These are phyloP conservation scores for Chymomyza caudatula DNA, from an alignment of 2,888 invertebrate species.

Conservation along the genomic window DNA sequence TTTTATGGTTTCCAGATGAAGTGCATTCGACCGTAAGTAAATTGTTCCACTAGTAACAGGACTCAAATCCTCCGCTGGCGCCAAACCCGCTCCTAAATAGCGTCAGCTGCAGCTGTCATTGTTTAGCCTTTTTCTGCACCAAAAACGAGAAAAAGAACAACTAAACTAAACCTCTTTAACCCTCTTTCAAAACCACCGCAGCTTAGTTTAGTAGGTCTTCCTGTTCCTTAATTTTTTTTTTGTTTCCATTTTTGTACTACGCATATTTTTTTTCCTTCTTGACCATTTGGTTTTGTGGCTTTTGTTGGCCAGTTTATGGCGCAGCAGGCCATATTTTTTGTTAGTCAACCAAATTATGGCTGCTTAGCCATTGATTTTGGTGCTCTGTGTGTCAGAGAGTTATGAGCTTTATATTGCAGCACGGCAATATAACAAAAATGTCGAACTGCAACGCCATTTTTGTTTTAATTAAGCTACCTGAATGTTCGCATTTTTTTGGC, in stretches of 20 bases:
- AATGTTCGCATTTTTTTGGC: too few species aligned
- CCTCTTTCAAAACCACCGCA: not conserved
- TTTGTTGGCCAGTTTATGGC: slow-evolving; percentile 17
- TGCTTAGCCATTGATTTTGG: slow-evolving; percentile 52
- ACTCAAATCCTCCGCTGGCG: not conserved
- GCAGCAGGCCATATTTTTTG: not conserved
- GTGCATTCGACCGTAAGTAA: slow-evolving; percentile 73
- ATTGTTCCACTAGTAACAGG: slow-evolving; percentile 40
- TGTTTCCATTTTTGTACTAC: not conserved
- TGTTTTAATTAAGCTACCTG: slow-evolving; percentile 5
- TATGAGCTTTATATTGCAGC: slow-evolving; percentile 39
- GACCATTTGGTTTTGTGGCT: slow-evolving; percentile 22
- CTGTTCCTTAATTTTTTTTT: not conserved
- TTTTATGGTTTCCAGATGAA: slow-evolving; percentile 76
- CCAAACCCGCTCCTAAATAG: slow-evolving; percentile 9
- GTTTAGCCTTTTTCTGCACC: slow-evolving; percentile 56
- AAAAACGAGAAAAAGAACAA: slow-evolving; percentile 6
- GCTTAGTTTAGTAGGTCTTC: not conserved
- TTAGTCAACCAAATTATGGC: slow-evolving; percentile 18
- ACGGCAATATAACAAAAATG: slow-evolving; percentile 2
- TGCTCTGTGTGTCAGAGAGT: slow-evolving; percentile 18
- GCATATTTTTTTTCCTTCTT: slow-evolving; percentile 23
- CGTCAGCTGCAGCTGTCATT: slow-evolving; percentile 65
- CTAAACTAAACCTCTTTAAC: too few species aligned
- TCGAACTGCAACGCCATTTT: not conserved